Percentiles rank a stretch among this genome's conserved stretches.
Evolutionary conservation across 2,797 vertebrate genomes (phyloP).

Genomic region (Pitangus sulphuratus): DNA sequence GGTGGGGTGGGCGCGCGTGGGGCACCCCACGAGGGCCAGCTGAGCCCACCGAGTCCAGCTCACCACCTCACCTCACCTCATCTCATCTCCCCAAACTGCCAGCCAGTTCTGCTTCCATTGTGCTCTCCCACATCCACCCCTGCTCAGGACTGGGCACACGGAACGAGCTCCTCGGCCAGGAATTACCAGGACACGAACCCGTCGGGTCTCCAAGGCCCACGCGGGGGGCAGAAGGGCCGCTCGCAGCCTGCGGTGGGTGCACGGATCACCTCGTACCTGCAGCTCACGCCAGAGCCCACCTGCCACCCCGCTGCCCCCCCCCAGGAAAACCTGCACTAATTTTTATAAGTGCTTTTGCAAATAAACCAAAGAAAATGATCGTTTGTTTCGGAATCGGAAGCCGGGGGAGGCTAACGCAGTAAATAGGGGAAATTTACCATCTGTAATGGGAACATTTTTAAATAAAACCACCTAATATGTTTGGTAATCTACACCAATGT

Average conservation of each 20-base stretch:
- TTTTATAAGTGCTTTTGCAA: background rate
- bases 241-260: background rate
- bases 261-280: background rate
- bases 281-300: background rate
- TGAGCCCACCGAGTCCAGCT: background rate
- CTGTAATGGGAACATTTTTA: slow-evolving; percentile 55
- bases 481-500: slow-evolving; percentile 75
- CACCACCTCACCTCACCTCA: rapidly evolving
- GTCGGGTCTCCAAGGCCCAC: background rate
- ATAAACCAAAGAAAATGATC: slow-evolving; percentile 21
- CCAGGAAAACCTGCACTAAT: background rate
- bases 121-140: background rate
- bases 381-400: slow-evolving; percentile 34
- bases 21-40: background rate
- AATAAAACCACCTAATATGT: slow-evolving; percentile 71
- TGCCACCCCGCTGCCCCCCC: background rate
- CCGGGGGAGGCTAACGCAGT: slow-evolving; percentile 15
- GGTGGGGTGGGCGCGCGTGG: background rate
- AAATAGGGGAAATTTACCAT: slow-evolving; percentile 56
- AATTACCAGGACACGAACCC: background rate
- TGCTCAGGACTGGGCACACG: background rate
- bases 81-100: background rate
- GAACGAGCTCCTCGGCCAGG: background rate
- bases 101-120: background rate
- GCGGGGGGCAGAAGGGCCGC: background rate